phyloP scores from a whole-genome alignment of 1,140 invertebrate species.

The Macrobrachium nipponense region DNA sequence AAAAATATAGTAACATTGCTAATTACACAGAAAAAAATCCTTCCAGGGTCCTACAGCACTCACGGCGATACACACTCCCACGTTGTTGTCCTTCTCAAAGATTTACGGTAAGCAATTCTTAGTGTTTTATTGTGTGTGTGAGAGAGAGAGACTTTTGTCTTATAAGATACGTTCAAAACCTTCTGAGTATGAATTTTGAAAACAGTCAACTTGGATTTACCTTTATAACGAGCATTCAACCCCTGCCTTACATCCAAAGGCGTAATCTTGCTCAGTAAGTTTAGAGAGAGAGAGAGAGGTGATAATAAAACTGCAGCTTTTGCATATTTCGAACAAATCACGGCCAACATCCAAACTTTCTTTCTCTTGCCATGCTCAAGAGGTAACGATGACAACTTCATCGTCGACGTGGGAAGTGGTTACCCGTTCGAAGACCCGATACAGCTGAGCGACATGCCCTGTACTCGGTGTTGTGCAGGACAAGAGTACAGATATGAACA shows the following conservation, averaged over 20 bases:
- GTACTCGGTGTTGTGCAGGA: not conserved
- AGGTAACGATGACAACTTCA: not conserved
- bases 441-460: not conserved
- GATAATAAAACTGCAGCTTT: not conserved
- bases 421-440: slow-evolving; percentile 11
- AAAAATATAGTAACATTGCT: not conserved
- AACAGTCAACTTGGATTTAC: too few relatives aligned
- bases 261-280: too few relatives aligned
- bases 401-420: slow-evolving; percentile 13
- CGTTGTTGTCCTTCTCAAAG: not conserved
- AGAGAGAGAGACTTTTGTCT: too few relatives aligned
- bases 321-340: not conserved
- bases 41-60: slow-evolving; percentile 1
- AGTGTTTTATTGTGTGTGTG: not conserved
- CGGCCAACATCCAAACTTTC: not conserved
- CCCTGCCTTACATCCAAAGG: too few relatives aligned
- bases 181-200: too few relatives aligned
- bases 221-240: too few relatives aligned
- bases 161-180: too few relatives aligned
- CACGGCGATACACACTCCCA: not conserved
- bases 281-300: not conserved
- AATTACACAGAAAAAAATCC: too few relatives aligned
- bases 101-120: not conserved
- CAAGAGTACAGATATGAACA: slow-evolving; percentile 3
- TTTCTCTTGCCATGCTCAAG: not conserved